These are phyloP conservation scores for Argopecten irradians DNA, from an alignment of 1,140 invertebrate species.

Conservation along the genomic window DNA sequence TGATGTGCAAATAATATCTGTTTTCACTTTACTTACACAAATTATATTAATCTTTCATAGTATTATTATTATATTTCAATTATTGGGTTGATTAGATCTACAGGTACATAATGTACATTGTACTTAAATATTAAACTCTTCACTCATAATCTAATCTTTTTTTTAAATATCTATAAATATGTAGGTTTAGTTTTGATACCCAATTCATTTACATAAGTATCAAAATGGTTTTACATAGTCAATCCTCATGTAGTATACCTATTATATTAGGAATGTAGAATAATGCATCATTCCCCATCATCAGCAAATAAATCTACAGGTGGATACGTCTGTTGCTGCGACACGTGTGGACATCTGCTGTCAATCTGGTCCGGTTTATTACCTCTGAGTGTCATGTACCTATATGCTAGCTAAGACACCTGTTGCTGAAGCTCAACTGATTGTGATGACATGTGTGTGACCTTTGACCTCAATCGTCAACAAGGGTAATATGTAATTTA, in stretches of 20 bases:
- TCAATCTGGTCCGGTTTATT: too few relatives aligned
- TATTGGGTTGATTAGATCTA: too few relatives aligned
- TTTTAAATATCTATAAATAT: background rate
- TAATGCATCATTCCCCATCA: slow-evolving; percentile 43
- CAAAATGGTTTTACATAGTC: too few relatives aligned
- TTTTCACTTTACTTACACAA: too few relatives aligned
- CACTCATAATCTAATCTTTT: background rate
- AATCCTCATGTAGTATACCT: too few relatives aligned
- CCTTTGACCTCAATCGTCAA: background rate
- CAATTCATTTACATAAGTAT: too few relatives aligned
- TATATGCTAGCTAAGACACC: background rate
- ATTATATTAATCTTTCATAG: too few relatives aligned
- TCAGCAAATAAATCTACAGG: background rate
- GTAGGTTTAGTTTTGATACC: too few relatives aligned
- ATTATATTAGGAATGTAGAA: slow-evolving; percentile 51
- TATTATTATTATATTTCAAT: too few relatives aligned
- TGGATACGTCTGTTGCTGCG: background rate
- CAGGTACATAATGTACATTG: too few relatives aligned
- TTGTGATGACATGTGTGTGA: background rate
- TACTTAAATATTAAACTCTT: too few relatives aligned
- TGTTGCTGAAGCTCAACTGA: background rate
- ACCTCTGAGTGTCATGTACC: background rate
- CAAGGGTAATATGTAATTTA: background rate
- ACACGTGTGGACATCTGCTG: background rate
- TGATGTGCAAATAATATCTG: background rate